Percentiles rank a stretch among this genome's conserved stretches.
These are phyloP conservation scores for Lasioglossum lativentre DNA, from an alignment of 2,888 invertebrate species.

Conservation along the genomic window DNA sequence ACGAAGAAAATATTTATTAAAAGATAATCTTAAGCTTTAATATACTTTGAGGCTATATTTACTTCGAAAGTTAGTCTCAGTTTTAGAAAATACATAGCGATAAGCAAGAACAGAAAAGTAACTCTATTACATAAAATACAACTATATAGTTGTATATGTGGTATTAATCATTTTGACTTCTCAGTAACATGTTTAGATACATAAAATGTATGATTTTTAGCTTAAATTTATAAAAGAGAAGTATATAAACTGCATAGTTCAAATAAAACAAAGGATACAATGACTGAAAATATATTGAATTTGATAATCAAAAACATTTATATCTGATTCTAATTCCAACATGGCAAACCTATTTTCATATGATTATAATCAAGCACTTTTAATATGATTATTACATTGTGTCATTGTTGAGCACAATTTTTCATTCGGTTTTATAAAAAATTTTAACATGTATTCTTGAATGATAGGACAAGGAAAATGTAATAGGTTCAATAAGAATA, in stretches of 20 bases:
- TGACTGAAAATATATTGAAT: slow-evolving; percentile 60
- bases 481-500: slow-evolving; percentile 40
- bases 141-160: too few relatives aligned
- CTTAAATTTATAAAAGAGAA: slow-evolving; percentile 44
- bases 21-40: slow-evolving; percentile 47
- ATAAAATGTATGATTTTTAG: slow-evolving; percentile 50
- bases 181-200: slow-evolving; percentile 32
- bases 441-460: slow-evolving; percentile 18
- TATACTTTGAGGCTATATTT: slow-evolving; percentile 36
- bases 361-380: slow-evolving; percentile 45
- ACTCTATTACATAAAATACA: slow-evolving; percentile 41
- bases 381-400: slow-evolving; percentile 42
- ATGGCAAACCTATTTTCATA: slow-evolving; percentile 64
- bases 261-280: slow-evolving; percentile 38
- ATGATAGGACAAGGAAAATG: neutral
- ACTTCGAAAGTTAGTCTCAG: slow-evolving; percentile 30
- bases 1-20: slow-evolving; percentile 35
- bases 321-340: slow-evolving; percentile 45
- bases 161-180: slow-evolving; percentile 31
- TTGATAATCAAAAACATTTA: slow-evolving; percentile 60
- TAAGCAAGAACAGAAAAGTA: slow-evolving; percentile 36
- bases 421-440: slow-evolving; percentile 31
- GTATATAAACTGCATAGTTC: slow-evolving; percentile 39
- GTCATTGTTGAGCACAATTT: slow-evolving; percentile 24
- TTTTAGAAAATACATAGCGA: slow-evolving; percentile 35